These are phyloP conservation scores for Spodoptera exigua DNA, from an alignment of 2,888 invertebrate species.

Conservation along the genomic window DNA sequence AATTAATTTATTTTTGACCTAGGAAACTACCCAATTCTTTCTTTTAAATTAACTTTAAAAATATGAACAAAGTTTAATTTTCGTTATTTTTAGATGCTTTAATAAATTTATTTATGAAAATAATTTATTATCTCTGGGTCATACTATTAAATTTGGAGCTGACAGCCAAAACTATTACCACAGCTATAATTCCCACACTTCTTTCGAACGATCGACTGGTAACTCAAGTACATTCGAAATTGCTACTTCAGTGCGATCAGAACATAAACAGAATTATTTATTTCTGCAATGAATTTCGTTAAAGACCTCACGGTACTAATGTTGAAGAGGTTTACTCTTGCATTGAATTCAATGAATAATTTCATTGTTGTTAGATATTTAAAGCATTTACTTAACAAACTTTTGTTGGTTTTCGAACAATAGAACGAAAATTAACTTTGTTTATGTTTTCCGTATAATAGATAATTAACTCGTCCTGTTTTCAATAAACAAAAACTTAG, in stretches of 20 bases:
- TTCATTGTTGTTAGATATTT: slow-evolving; percentile 56
- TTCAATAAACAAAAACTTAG: slow-evolving; percentile 23
- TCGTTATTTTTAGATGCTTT: no score
- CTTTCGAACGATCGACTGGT: slow-evolving; percentile 20
- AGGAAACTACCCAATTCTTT: no score
- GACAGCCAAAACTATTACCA: slow-evolving; percentile 21
- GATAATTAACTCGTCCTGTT: slow-evolving; percentile 35
- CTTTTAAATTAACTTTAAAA: no score
- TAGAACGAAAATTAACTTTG: slow-evolving; percentile 51
- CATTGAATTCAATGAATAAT: slow-evolving; percentile 60
- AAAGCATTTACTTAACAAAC: slow-evolving; percentile 56
- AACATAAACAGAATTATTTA: slow-evolving; percentile 40
- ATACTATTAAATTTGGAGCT: no score
- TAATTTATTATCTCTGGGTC: no score
- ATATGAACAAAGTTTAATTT: no score
- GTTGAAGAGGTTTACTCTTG: slow-evolving; percentile 52
- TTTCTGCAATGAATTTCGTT: slow-evolving; percentile 34
- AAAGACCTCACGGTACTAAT: slow-evolving; percentile 41
- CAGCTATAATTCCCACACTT: slow-evolving; percentile 16
- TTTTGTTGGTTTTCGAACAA: slow-evolving; percentile 62
- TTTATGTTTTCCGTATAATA: slow-evolving; percentile 37
- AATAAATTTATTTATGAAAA: no score
- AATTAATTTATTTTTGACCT: no score
- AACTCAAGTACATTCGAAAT: slow-evolving; percentile 32
- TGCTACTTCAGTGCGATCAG: slow-evolving; percentile 25